Evolutionary conservation across 2,113 vertebrate genomes (phyloP).

Genomic region (Boulengeromyrus knoepffleri): DNA sequence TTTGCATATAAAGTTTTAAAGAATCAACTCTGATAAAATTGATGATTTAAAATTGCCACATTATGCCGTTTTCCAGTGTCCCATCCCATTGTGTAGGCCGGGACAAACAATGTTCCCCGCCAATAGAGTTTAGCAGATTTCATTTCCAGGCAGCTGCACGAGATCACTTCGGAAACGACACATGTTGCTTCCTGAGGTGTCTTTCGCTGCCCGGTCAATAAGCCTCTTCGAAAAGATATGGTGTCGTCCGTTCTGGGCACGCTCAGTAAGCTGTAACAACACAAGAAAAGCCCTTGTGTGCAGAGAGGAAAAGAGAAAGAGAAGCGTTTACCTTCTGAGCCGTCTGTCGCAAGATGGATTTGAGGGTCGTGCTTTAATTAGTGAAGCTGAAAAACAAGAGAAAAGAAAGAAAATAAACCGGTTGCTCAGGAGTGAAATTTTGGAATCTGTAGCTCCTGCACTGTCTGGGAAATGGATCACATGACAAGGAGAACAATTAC

Average conservation of each 20-base stretch:
- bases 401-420: neutral
- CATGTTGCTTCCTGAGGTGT: neutral
- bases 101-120: neutral
- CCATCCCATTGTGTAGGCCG: neutral
- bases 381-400: neutral
- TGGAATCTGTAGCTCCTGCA: neutral
- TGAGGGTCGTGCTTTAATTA: neutral
- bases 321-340: constrained; percentile 21
- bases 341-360: neutral
- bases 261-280: constrained; percentile 6
- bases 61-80: neutral
- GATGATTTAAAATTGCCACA: neutral
- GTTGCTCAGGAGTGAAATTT: neutral
- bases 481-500: constrained; percentile 34
- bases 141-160: neutral
- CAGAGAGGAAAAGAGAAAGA: neutral
- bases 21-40: neutral
- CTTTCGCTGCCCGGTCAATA: neutral
- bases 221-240: neutral
- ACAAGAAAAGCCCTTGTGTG: constrained; percentile 21
- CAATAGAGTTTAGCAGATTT: neutral
- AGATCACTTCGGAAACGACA: neutral
- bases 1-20: neutral
- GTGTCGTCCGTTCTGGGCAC: constrained; percentile 11
- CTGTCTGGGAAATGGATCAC: constrained; percentile 28